Evolutionary conservation across 2,797 vertebrate genomes (phyloP).

Genomic region (Okamejei kenojei): DNA sequence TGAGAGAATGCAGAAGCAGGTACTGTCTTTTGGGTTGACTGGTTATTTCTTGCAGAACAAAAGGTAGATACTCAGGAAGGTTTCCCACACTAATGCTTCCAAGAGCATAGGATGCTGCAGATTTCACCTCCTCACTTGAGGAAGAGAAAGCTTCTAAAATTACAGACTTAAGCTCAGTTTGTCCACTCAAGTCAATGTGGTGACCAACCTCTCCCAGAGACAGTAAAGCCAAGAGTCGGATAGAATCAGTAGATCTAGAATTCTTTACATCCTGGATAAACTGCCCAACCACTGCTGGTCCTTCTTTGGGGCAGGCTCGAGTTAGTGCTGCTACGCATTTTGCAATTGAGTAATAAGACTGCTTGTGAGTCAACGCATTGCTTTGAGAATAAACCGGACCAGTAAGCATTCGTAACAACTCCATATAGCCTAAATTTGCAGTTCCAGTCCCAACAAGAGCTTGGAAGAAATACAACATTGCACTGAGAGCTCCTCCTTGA

Average conservation of each 20-base stretch:
- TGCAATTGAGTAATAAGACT: slow-evolving; percentile 97
- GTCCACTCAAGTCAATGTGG: slow-evolving; percentile 92
- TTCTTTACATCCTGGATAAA: slow-evolving; percentile 99
- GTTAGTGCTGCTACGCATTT: slow-evolving; percentile 96
- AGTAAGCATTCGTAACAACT: slow-evolving; percentile 91
- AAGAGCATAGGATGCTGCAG: slow-evolving; percentile 88
- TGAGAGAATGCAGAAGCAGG: slow-evolving; percentile 93
- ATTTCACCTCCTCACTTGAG: slow-evolving; percentile 97
- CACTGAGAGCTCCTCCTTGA: slow-evolving; percentile 91
- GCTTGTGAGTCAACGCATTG: slow-evolving; percentile 89
- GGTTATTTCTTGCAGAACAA: slow-evolving; percentile 95
- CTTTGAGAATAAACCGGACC: slow-evolving; percentile 93
- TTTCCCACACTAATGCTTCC: slow-evolving; percentile 97
- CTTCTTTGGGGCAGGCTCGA: slow-evolving; percentile 87
- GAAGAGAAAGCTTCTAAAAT: slow-evolving; percentile 95
- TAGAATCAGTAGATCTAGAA: slow-evolving; percentile 94
- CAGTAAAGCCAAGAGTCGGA: slow-evolving; percentile 86
- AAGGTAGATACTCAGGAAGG: slow-evolving; percentile 92
- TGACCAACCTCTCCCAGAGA: slow-evolving; percentile 95
- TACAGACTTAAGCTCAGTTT: slow-evolving; percentile 91
- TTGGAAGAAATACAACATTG: slow-evolving; percentile 96
- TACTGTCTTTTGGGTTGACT: slow-evolving; percentile 94
- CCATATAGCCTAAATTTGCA: slow-evolving; percentile 89
- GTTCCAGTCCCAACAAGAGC: slow-evolving; percentile 87
- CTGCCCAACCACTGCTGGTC: slow-evolving; percentile 90